phyloP scores from a whole-genome alignment of 2,797 vertebrate genomes.

The Rhinogobio ventralis region DNA sequence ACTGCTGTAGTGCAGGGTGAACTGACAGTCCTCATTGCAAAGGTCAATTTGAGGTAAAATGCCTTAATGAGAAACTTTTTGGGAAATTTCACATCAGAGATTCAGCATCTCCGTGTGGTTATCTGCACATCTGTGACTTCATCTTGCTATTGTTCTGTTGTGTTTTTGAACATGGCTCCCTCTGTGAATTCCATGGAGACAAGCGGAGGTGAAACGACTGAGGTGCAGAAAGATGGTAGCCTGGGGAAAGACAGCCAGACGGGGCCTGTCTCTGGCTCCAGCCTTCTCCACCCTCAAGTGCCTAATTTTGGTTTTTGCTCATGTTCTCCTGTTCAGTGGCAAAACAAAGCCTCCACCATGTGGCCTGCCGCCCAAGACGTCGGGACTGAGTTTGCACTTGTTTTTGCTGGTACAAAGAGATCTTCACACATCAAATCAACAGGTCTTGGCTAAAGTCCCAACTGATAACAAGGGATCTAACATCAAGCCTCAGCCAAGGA shows the following conservation, averaged over 20 bases:
- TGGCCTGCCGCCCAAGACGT: conserved; percentile 60
- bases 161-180: conserved; percentile 36
- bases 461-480: conserved; percentile 49
- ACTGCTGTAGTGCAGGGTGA: background rate
- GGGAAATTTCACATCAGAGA: background rate
- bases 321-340: conserved; percentile 44
- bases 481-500: background rate
- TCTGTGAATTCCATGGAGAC: conserved; percentile 53
- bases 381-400: conserved; percentile 47
- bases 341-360: conserved; percentile 52
- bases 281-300: conserved; percentile 41
- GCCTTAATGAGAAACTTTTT: background rate
- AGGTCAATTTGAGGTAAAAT: conserved; percentile 3
- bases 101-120: background rate
- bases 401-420: conserved; percentile 41
- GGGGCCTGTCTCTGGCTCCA: conserved; percentile 64
- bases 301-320: conserved; percentile 35
- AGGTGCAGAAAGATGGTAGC: conserved; percentile 62
- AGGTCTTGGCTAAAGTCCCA: conserved; percentile 44
- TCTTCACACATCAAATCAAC: conserved; percentile 39
- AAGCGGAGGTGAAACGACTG: conserved; percentile 63
- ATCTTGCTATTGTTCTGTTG: conserved; percentile 29
- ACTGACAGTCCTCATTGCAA: background rate
- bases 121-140: conserved; percentile 31
- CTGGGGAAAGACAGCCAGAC: conserved; percentile 62